Evolutionary conservation across 2,113 vertebrate species (phyloP).

Genomic region (Cololabis saira): DNA sequence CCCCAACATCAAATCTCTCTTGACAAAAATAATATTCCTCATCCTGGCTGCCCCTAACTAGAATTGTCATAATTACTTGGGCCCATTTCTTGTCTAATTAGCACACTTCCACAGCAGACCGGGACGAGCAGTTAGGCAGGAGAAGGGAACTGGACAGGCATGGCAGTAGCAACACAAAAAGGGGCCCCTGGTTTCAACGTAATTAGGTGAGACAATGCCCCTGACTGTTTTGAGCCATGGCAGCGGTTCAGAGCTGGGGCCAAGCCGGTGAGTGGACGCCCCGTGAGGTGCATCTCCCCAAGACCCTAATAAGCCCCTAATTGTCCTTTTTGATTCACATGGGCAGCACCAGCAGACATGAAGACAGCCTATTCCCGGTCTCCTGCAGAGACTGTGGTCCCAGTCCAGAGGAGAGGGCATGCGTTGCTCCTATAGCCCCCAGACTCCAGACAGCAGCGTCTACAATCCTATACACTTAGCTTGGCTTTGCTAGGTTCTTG

Average conservation of each 20-base stretch:
- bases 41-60: constrained; percentile 87
- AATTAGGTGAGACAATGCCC: constrained; percentile 98
- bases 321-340: constrained; percentile 90
- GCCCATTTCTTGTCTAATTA: constrained; percentile 98
- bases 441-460: constrained; percentile 46
- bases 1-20: constrained; percentile 86
- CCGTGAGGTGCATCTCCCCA: constrained; percentile 86
- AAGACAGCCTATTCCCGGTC: constrained; percentile 60
- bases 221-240: constrained; percentile 94
- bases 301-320: constrained; percentile 94
- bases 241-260: constrained; percentile 86
- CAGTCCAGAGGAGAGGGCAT: constrained; percentile 28
- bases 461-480: constrained; percentile 11
- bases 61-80: constrained; percentile 95
- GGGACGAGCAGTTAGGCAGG: constrained; percentile 86
- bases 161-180: constrained; percentile 92
- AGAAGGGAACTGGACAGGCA: constrained; percentile 96
- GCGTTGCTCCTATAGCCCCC: constrained; percentile 35
- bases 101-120: constrained; percentile 91
- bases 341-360: constrained; percentile 60
- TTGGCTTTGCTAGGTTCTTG: too few species aligned
- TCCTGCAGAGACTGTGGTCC: constrained; percentile 56
- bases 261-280: constrained; percentile 86
- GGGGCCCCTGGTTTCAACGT: constrained; percentile 85
- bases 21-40: constrained; percentile 90